Evolutionary conservation across 2,113 vertebrate species (phyloP).

Genomic region (Saimiri boliviensis): DNA sequence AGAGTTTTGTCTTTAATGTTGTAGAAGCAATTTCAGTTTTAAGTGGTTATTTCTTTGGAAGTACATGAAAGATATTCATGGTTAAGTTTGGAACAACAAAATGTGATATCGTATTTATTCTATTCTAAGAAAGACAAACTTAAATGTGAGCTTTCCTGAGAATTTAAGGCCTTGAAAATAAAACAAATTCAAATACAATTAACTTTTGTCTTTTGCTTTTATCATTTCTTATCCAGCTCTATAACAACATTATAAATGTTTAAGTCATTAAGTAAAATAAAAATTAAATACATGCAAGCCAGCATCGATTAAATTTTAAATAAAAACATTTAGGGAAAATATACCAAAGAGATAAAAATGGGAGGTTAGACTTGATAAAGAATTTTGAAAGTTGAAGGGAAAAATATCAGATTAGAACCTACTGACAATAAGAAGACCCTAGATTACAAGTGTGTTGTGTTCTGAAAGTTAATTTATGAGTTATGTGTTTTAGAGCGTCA

Average conservation of each 20-base stretch:
- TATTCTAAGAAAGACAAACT: conserved; percentile 55
- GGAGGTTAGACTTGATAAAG: not conserved
- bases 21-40: conserved; percentile 54
- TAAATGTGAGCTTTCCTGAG: conserved; percentile 39
- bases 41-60: conserved; percentile 49
- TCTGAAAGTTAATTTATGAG: not conserved
- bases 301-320: conserved; percentile 62
- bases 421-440: not conserved
- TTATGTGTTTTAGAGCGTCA: not conserved
- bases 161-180: conserved; percentile 52
- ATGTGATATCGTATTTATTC: conserved; percentile 45
- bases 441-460: not conserved
- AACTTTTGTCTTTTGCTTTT: conserved; percentile 58
- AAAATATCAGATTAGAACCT: not conserved
- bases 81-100: conserved; percentile 49
- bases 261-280: conserved; percentile 61
- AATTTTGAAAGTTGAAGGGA: not conserved
- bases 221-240: conserved; percentile 27
- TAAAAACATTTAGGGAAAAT: not conserved
- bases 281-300: conserved; percentile 39
- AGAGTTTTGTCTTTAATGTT: not conserved
- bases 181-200: conserved; percentile 56
- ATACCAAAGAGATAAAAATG: conserved; percentile 14
- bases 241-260: conserved; percentile 46
- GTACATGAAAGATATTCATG: conserved; percentile 45